phyloP scores from a whole-genome alignment of 1,140 invertebrate species.

The Ostrea denselamellosa region DNA sequence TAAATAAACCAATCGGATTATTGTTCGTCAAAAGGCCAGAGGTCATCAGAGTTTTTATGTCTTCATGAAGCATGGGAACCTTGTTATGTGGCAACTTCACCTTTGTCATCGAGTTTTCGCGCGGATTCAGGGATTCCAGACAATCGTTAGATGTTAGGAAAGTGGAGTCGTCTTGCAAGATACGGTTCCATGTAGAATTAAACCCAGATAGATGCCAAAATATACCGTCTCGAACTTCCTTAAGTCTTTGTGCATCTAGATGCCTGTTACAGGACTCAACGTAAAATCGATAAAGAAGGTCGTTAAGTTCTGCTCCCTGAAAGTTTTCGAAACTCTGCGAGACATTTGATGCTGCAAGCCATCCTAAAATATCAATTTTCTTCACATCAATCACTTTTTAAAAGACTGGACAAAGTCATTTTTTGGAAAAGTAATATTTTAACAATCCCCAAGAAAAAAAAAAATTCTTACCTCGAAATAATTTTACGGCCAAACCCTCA shows the following conservation, averaged over 20 bases:
- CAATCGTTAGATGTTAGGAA: conserved; percentile 52
- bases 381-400: not conserved
- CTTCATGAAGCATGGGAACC: conserved; percentile 51
- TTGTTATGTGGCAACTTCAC: conserved; percentile 49
- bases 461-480: conserved; percentile 49
- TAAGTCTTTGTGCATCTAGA: conserved; percentile 40
- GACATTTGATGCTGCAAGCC: conserved; percentile 44
- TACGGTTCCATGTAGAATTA: conserved; percentile 43
- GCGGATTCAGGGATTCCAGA: conserved; percentile 40
- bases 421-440: not conserved
- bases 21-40: conserved; percentile 49
- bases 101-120: conserved; percentile 38
- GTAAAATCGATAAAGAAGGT: conserved; percentile 53
- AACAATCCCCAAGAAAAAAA: not conserved
- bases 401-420: not conserved
- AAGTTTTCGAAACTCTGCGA: conserved; percentile 53
- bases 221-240: conserved; percentile 47
- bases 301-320: conserved; percentile 48
- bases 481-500: conserved; percentile 44
- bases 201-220: conserved; percentile 43
- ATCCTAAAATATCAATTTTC: conserved; percentile 45
- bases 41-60: conserved; percentile 43
- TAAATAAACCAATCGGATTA: conserved; percentile 54
- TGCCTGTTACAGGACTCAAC: conserved; percentile 42
- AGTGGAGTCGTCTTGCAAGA: not conserved